Conservation (phyloP, 2,888 invertebrate genomes). For the Chymomyza caudatula region DNA sequence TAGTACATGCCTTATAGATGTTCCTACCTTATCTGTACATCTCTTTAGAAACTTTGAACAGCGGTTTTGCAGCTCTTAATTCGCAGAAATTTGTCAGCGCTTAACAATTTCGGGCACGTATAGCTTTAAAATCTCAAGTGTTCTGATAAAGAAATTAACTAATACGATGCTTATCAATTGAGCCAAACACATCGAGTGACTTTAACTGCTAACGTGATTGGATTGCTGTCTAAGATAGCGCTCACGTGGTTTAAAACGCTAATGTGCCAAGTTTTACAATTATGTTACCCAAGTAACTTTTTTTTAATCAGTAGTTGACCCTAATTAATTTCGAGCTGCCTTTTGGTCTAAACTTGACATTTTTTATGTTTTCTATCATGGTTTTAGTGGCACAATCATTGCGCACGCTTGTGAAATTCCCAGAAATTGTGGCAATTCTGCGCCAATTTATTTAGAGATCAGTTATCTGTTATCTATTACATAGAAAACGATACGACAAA, state of each 20-base stretch:
- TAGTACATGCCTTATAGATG: background rate
- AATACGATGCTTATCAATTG: background rate
- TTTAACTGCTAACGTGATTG: background rate
- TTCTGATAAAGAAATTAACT: background rate
- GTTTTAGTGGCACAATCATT: conserved; percentile 22
- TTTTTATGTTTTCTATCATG: background rate
- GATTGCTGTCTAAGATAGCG: background rate
- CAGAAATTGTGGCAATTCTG: conserved; percentile 19
- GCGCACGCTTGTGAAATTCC: conserved; percentile 52
- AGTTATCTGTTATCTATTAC: conserved; percentile 54
- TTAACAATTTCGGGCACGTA: background rate
- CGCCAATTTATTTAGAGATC: conserved; percentile 47
- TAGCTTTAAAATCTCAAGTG: background rate
- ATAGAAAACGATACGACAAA: conserved; percentile 27
- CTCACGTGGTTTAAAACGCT: background rate
- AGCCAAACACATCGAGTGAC: background rate
- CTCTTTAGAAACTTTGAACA: background rate
- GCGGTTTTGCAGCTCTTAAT: background rate
- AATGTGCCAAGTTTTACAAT: background rate
- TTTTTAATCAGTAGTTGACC: background rate
- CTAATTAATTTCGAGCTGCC: background rate
- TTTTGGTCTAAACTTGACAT: background rate
- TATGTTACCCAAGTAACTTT: too few relatives aligned
- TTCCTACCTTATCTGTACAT: background rate
- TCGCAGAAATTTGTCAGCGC: background rate